phyloP scores from a whole-genome alignment of 2,888 invertebrate species.

The Nephrotoma appendiculata region DNA sequence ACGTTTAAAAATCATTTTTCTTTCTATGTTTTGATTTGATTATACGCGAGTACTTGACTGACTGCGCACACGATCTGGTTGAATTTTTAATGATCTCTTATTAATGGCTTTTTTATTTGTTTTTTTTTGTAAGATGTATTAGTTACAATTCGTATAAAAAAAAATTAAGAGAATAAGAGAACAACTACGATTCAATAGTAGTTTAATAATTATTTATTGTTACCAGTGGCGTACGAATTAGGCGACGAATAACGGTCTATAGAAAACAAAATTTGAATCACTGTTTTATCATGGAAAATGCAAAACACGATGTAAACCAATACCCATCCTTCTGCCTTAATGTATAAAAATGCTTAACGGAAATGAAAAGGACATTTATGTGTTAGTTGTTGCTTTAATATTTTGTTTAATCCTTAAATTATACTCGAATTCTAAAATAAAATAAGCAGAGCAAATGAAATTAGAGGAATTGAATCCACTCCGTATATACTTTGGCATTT shows the following conservation, averaged over 20 bases:
- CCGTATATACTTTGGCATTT: neutral
- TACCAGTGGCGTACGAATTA: neutral
- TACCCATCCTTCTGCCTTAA: neutral
- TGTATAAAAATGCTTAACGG: neutral
- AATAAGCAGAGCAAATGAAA: neutral
- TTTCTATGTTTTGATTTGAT: neutral
- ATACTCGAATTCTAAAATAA: neutral
- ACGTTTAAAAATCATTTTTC: neutral
- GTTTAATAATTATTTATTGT: neutral
- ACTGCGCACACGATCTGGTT: neutral
- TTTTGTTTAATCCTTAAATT: neutral
- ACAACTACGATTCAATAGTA: neutral
- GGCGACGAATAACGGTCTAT: too few relatives aligned
- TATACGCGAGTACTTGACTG: neutral
- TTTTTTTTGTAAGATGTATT: neutral
- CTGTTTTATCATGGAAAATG: too few relatives aligned
- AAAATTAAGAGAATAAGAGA: neutral
- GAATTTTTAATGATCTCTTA: neutral
- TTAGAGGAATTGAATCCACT: neutral
- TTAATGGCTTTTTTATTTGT: neutral
- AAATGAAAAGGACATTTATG: neutral
- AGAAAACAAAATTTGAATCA: too few relatives aligned
- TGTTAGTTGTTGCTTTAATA: neutral
- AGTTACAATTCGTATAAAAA: neutral
- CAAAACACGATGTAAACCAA: neutral